Percentiles rank a stretch among this genome's conserved stretches.
Conservation (phyloP, 2,797 vertebrate species). For the Cyprinella venusta region DNA sequence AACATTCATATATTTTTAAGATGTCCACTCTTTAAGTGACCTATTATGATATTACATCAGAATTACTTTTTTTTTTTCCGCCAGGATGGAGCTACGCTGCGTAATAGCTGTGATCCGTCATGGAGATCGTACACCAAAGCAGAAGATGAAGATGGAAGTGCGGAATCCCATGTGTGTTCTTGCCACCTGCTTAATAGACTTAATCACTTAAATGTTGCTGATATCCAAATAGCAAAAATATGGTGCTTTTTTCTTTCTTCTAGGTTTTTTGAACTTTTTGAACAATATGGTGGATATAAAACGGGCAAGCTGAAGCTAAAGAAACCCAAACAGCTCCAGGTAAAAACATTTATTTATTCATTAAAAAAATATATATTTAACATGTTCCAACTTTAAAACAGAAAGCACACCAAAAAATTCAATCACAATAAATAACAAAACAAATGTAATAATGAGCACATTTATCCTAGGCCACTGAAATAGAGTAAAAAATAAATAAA, state of each 20-base stretch:
- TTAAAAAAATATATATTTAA: neutral
- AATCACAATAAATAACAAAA: neutral
- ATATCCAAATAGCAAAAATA: neutral
- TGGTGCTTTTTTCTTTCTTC: neutral
- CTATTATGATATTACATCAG: neutral
- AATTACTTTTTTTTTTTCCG: constrained; percentile 9
- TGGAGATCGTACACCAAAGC: constrained; percentile 96
- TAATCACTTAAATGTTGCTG: neutral
- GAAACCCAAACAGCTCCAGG: constrained; percentile 97
- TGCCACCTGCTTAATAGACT: neutral
- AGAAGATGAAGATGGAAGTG: constrained; percentile 99
- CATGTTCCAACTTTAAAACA: neutral
- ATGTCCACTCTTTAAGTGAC: neutral
- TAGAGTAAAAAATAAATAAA: neutral
- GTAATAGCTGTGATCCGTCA: constrained; percentile 97
- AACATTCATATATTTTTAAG: neutral
- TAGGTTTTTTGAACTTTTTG: constrained; percentile 97
- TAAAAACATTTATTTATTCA: constrained; percentile 62
- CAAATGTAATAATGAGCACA: neutral
- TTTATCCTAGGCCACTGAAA: neutral
- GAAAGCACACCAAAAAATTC: neutral
- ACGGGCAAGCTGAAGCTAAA: constrained; percentile 97
- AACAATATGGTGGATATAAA: constrained; percentile 96
- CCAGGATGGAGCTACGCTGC: constrained; percentile 98
- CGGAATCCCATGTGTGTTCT: constrained; percentile 87